Evolutionary conservation across 2,797 vertebrate species (phyloP).

Genomic region (Takifugu rubripes): DNA sequence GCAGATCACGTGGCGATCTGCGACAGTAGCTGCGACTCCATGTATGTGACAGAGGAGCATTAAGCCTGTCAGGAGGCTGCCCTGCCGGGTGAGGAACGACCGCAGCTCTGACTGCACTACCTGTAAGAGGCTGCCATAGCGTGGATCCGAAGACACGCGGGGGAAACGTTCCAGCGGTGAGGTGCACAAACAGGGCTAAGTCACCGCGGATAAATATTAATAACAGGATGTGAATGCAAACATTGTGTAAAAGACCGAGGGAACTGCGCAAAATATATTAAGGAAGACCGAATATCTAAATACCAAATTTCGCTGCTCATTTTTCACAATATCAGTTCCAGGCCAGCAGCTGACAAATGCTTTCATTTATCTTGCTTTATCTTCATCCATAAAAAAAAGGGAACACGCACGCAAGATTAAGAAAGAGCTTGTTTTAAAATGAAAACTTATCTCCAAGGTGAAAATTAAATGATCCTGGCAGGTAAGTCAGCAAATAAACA

Average conservation of each 20-base stretch:
- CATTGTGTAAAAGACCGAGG: neutral
- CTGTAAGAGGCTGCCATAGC: conserved; percentile 18
- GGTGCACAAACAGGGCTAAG: conserved; percentile 12
- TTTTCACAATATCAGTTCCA: too few species aligned
- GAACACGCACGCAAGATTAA: too few species aligned
- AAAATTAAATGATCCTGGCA: too few species aligned
- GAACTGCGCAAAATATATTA: neutral
- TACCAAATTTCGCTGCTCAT: too few species aligned
- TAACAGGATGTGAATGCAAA: neutral
- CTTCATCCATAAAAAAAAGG: too few species aligned
- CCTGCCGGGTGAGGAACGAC: conserved; percentile 45
- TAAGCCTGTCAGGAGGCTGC: conserved; percentile 47
- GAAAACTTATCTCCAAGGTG: too few species aligned
- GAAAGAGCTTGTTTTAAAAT: too few species aligned
- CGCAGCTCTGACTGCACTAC: conserved; percentile 34
- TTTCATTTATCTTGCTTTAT: too few species aligned
- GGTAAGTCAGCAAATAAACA: too few species aligned
- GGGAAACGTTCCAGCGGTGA: conserved; percentile 19
- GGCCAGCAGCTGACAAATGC: too few species aligned
- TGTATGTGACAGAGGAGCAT: conserved; percentile 43
- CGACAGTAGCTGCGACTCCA: conserved; percentile 47
- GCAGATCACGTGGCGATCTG: conserved; percentile 52
- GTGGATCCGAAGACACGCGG: conserved; percentile 19
- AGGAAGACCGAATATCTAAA: too few species aligned
- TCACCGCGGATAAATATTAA: conserved; percentile 11